These are phyloP conservation scores for Athalia rosae DNA, from an alignment of 2,888 invertebrate species.

Conservation along the genomic window DNA sequence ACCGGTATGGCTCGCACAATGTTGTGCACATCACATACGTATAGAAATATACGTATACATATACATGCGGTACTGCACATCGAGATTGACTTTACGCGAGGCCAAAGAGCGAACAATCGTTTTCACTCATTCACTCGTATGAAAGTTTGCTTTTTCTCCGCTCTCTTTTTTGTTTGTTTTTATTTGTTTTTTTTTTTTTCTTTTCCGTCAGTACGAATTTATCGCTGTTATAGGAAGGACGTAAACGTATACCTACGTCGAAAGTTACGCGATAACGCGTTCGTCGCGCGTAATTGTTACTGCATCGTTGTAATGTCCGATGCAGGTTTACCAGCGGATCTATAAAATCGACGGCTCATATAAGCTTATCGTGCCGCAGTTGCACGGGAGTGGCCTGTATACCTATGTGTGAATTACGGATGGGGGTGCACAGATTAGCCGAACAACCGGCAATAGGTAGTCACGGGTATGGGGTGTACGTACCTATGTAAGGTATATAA, in stretches of 20 bases:
- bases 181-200: too few relatives aligned
- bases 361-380: constrained; percentile 12
- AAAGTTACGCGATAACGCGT: not conserved
- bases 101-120: too few relatives aligned
- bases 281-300: constrained; percentile 6
- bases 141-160: too few relatives aligned
- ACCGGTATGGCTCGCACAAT: constrained; percentile 33
- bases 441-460: not conserved
- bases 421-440: constrained; percentile 13
- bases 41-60: too few relatives aligned
- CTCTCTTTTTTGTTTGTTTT: too few relatives aligned
- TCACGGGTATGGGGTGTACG: too few relatives aligned
- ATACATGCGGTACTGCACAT: too few relatives aligned
- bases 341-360: constrained; percentile 35
- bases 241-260: not conserved
- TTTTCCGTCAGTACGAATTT: constrained; percentile 1
- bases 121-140: too few relatives aligned
- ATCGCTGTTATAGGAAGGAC: constrained; percentile 2
- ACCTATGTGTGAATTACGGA: constrained; percentile 14
- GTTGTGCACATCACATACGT: too few relatives aligned
- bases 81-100: too few relatives aligned
- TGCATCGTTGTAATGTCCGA: constrained; percentile 8
- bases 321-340: constrained; percentile 15
- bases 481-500: not conserved
- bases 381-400: not conserved